Base-by-base conservation (phyloP, 2,797 vertebrate genomes). In the Acipenser oxyrinchus region DNA sequence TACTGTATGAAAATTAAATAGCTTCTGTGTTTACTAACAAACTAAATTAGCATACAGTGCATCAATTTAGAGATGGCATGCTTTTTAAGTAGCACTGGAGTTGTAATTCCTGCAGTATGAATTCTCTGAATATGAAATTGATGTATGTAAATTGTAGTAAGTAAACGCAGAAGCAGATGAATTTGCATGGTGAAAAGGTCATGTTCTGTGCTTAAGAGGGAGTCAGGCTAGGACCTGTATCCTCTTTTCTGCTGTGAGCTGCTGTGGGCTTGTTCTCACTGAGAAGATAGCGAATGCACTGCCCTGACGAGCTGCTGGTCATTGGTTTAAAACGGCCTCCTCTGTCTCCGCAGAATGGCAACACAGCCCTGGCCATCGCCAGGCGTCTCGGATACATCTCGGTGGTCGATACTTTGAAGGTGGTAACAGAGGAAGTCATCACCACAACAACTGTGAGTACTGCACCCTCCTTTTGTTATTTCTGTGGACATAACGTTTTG, bases 321-420 rank as follows among this genome's bases (percentile, higher is more conserved):
- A 84, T 80, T 83, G 82, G 81, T 55, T 55, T 55, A 55, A 55
- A 10, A 7, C 53, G n/a, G 53, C 53, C 53, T 55, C 5, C 9
- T 55, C 51, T n/a, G 6, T 55, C 53, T 55, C 53, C 70, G 65
- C 85, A 99, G 97, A 99, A 99, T 78, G 97, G 97, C 11, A 99
- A 99, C 88, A 99, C 96, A 0, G 96, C 97, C 69, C 83, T 99
- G 82, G 95, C 95, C 0, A 99, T 99, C 1, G 96, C 97, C 55
- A 90, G 92, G 72, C 90, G 97, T 7, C 90, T 99, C 77, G 97
- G 97, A 72, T 99, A 99, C 76, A 99, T 99, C 84, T 99, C 97
- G 0, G 97, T 99, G 77, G 97, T 99, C 12, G 97, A 99, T 77
- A 99, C 96, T 0, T 88, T 99, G 80, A 95, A 90, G 84, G 94